A percentile compares a stretch with the other conserved stretches of the same genome.
phyloP scores from a whole-genome alignment of 2,797 vertebrate species.

The Onychomys torridus region DNA sequence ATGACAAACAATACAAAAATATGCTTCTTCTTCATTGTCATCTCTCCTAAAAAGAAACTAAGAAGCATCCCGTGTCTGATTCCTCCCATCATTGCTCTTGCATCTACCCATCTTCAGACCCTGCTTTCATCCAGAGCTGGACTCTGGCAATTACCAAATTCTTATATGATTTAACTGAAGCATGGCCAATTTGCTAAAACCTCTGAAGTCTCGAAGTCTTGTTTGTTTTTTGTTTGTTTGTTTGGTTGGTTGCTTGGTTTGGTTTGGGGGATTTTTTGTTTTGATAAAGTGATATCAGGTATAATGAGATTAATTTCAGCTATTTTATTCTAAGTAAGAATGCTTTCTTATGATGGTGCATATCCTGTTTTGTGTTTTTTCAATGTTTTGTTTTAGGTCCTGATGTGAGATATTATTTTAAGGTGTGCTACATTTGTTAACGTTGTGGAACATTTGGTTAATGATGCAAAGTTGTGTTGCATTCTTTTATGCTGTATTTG shows the following conservation, averaged over 20 bases:
- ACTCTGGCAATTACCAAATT: background rate
- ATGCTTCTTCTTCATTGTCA: too few species aligned
- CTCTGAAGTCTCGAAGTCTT: background rate
- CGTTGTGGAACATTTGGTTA: too few species aligned
- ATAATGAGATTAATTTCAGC: background rate
- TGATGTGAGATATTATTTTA: background rate
- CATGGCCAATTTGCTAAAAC: background rate
- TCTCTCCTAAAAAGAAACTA: too few species aligned
- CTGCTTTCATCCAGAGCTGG: too few species aligned
- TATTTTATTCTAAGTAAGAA: background rate
- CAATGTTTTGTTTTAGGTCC: background rate
- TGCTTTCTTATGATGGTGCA: background rate
- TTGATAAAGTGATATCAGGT: background rate
- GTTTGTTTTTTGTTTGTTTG: background rate
- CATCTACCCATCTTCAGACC: too few species aligned
- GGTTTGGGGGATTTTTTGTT: background rate
- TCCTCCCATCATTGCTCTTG: too few species aligned
- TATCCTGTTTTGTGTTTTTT: background rate
- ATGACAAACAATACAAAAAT: too few species aligned
- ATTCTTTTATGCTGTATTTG: too few species aligned
- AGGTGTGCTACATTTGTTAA: too few species aligned
- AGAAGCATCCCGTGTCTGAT: too few species aligned
- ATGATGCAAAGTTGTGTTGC: too few species aligned
- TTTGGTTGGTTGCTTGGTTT: too few species aligned
- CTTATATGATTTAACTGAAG: background rate